Base-by-base conservation (phyloP, 2,113 vertebrate species). In the Syngnathus typhle region DNA sequence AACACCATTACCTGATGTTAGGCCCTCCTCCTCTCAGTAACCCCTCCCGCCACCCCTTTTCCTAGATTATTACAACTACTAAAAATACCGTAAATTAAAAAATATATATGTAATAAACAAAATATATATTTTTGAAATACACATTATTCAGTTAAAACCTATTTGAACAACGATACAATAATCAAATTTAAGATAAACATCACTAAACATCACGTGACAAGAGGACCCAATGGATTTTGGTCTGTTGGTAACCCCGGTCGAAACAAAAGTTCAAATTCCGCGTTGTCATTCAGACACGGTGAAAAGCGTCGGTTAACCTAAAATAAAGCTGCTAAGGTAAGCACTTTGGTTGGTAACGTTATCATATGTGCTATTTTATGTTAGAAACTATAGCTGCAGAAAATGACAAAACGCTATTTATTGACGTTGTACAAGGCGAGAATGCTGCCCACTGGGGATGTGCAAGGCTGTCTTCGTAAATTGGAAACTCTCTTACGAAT, bases 401-500 rank as follows among this genome's bases (percentile, higher is more conserved):
- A 62, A 62, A 44, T 15, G 7, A 43, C 38, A 43, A 6, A 12
- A 23, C 43, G 38, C 8, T 43, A 2, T 62, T 23, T 23, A 15
- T 41, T 41, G 54, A 5, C n/a, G 4, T n/a, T 18, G 16, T 0
- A 15, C 2, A 71, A 71, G 41, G 21, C 7, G 12, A 62, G 21
- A 62, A 88, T 86, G 84, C 13, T 96, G 92, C 88, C 93, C 58
- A 92, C 94, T 27, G 96, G 96, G 73, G 95, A 98, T 76, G 73
- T 98, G 62, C 93, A 92, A 69, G 93, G 94, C 78, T 91, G 88
- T 67, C 90, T 98, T 69, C 90, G 93, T 69, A 95, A 94, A 76
- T 87, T 98, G 41, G 94, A 98, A 32, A 86, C 92, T 78, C 90
- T 91, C n/a, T 91, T 99, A 70, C 92, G 95, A 19, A 76, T 71